Base-by-base conservation (phyloP, 2,113 vertebrate genomes). In the Octodon degus region DNA sequence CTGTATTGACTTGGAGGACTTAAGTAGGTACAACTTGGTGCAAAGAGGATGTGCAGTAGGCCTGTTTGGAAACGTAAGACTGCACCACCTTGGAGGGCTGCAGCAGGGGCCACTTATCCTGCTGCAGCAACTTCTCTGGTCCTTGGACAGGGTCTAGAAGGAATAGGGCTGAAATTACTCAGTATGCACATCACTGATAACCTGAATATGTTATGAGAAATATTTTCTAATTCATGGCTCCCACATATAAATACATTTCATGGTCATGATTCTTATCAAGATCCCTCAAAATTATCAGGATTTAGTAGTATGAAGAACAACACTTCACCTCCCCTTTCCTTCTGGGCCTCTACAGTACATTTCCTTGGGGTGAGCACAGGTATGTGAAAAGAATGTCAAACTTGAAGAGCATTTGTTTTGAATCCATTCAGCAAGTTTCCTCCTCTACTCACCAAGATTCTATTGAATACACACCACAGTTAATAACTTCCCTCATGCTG, bases 251-350 rank as follows among this genome's bases (percentile, higher is more conserved):
- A 27, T 80, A 34, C 63, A 84, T 96, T 95, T 65, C 80, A 40
- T 43, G 55, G 19, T 53, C 55, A 65, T 72, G 50, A 72, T 63
- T 76, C 13, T 74, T 95, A 50, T 70, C 81, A 76, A 95, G 94
- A 82, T 81, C 65, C 40, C 40, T 94, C 80, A 81, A 67, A 60
- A 67, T 94, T 86, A 81, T 86, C 77, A 50, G 70, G 53, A 80
- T 88, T 89, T 89, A 97, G 58, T 63, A 9, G 13, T 10, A 82
- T 27, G 25, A 62, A 47, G 79, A 94, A 82, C 50, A 96, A 89
- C 82, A 37, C 25, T 68, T 77, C 47, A 65, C 27, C 13, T 19
- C 9, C 50, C 25, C n/a, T 81, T 86, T 76, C 43, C 85, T 53
- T 50, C 70, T 77, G 50, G 40, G 30, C 67, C 37, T 40, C 14